Base-by-base conservation (phyloP, 2,113 vertebrate species). In the Turdus rufiventris region DNA sequence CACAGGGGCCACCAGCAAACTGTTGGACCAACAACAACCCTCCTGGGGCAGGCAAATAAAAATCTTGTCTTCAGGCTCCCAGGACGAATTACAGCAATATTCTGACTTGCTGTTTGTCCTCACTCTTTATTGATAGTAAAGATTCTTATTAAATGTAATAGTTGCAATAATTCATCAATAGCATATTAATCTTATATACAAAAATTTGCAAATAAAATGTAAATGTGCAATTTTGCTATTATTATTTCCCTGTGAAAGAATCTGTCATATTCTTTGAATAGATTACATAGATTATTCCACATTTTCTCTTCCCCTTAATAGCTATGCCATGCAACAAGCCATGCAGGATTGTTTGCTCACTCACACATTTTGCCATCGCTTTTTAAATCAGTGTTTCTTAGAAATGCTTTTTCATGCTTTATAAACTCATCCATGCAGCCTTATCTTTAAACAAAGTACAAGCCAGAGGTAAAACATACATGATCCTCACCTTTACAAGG, bases 401-500 rank as follows among this genome's bases (percentile, higher is more conserved):
- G 15, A 61, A 89, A 94, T 72, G 80, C 18, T 40, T 75, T 83
- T 72, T 66, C 48, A 24, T 13, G 45, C 65, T 68, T 71, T 86
- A 50, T 72, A 78, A 48, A 53, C 70, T 85, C 61, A 45, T 23
- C 72, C 14, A 14, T 11, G 23, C 8, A 57, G 38, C 33, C 42
- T 78, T 65, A 13, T 38, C 50, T 73, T 83, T 70, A 88, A 80
- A 70, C 25, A 66, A 70, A 83, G 26, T 10, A 2, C 29, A 74
- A 89, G 34, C 80, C 88, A 80, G 83, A 88, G 51, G 60, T 71
- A 91, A 84, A 85, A 80, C 60, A 14, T 5, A 21, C 4, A 1
- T 7, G 72, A 77, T 80, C 83, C 21, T 81, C 86, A 77, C 75
- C 71, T 93, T 80, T 88, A 84, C 76, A 84, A 86, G 92, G 63